Evolutionary conservation across 2,113 vertebrate genomes (phyloP), one percentile per base, ranked within the genome.

Genomic region (Danionella cerebrum): DNA sequence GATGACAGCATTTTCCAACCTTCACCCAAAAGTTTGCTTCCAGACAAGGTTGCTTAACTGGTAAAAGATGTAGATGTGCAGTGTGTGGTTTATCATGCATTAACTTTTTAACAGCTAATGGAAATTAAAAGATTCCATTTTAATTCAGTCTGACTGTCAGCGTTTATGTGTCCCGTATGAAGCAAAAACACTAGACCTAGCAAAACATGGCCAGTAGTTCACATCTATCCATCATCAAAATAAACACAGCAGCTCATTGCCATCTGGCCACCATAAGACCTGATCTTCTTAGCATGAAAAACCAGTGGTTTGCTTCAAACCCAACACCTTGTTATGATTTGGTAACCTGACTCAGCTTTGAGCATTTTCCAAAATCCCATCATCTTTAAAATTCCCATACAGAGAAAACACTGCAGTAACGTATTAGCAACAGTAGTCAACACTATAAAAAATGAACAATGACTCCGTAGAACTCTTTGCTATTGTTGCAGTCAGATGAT

Each of bases 241-340:
- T 66, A 70, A 76, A 39, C 73, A 54, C 59, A 27, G 55, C 50
- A 52, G 54, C 44, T 50, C 41, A 48, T 55, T 73, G 64, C 58
- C 77, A 76, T 78, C 77, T 78, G 77, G 73, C 58, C 69, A 47
- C 73, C 77, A 71, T 71, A 70, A 69, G 67, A 51, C 41, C 41
- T 50, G 2, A 54, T 42, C 52, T 57, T 24, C 19, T 50, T 60
- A 54, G 35, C 22, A 59, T 41, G 31, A 21, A 21, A 29, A 48
- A 35, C 63, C 18, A 68, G 36, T 27, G 60, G 53, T 65, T 68
- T 55, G 12, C 44, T 45, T n/a, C 48, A 42, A 62, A 31, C n/a
- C 31, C 48, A 67, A 72, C 16, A 54, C 41, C 48, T 59, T 47
- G 42, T 57, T 51, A 69, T 45, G 35, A 42, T 44, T 51, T 66